phyloP scores from a whole-genome alignment of 1,140 invertebrate species.

The Drosophila quadrilineata region DNA sequence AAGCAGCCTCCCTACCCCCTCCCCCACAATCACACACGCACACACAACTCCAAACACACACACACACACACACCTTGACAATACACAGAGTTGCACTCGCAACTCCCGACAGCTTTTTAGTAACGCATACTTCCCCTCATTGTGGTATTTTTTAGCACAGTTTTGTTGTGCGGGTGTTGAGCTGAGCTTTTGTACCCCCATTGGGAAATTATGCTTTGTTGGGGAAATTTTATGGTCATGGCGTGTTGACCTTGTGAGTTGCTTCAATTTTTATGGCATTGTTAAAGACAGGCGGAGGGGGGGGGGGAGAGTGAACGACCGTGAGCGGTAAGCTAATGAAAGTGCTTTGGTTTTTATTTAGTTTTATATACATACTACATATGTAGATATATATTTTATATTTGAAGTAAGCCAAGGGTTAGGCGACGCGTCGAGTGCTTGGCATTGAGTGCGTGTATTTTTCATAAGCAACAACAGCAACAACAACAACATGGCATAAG shows the following conservation, averaged over 20 bases:
- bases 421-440: slow-evolving; percentile 45
- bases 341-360: slow-evolving; percentile 52
- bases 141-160: slow-evolving; percentile 36
- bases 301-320: slow-evolving; percentile 17
- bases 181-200: slow-evolving; percentile 33
- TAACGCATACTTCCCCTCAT: slow-evolving; percentile 22
- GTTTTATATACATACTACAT: too few species aligned
- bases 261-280: slow-evolving; percentile 10
- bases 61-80: background rate
- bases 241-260: slow-evolving; percentile 32
- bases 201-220: slow-evolving; percentile 29
- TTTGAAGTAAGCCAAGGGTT: slow-evolving; percentile 38
- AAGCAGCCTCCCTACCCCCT: too few species aligned
- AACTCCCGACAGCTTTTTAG: slow-evolving; percentile 16
- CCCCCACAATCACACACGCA: slow-evolving; percentile 4
- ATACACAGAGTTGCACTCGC: slow-evolving; percentile 1
- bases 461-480: slow-evolving; percentile 28
- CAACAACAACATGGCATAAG: slow-evolving; percentile 37
- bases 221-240: slow-evolving; percentile 10
- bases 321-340: slow-evolving; percentile 70
- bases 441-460: slow-evolving; percentile 51
- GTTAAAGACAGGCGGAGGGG: background rate
- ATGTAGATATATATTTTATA: too few species aligned
- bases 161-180: slow-evolving; percentile 25
- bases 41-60: background rate